A percentile compares a stretch with the other conserved stretches of the same genome.
phyloP scores from a whole-genome alignment of 2,797 vertebrate genomes.

The Onychomys leucogaster region DNA sequence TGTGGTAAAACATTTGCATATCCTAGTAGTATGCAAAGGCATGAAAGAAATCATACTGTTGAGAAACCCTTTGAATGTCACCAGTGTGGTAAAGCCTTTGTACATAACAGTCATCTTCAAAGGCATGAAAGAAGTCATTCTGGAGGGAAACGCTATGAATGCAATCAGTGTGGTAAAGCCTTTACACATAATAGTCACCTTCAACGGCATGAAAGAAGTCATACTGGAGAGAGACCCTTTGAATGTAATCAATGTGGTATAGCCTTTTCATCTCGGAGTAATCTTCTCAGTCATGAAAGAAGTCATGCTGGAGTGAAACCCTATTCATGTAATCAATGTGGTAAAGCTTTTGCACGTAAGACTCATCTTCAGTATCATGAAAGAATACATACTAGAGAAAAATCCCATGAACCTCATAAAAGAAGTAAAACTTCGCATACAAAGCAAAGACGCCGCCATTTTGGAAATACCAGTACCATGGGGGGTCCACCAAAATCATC shows the following conservation, averaged over 20 bases:
- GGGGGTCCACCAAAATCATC: neutral
- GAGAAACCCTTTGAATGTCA: slow-evolving; percentile 7
- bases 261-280: neutral
- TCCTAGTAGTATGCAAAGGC: neutral
- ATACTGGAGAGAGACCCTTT: slow-evolving; percentile 19
- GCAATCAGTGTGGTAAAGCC: neutral
- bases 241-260: neutral
- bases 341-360: neutral
- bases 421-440: neutral
- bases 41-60: neutral
- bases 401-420: neutral
- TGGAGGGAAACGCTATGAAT: neutral
- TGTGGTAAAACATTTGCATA: neutral
- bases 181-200: neutral
- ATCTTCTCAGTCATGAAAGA: neutral
- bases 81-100: neutral
- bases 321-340: neutral
- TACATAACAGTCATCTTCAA: neutral
- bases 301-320: neutral
- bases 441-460: neutral
- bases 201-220: neutral
- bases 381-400: neutral
- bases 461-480: neutral
- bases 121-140: neutral
- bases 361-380: slow-evolving; percentile 1